Base-by-base conservation (phyloP, 2,888 invertebrate species). In the Pachliopta kotzebuea region DNA sequence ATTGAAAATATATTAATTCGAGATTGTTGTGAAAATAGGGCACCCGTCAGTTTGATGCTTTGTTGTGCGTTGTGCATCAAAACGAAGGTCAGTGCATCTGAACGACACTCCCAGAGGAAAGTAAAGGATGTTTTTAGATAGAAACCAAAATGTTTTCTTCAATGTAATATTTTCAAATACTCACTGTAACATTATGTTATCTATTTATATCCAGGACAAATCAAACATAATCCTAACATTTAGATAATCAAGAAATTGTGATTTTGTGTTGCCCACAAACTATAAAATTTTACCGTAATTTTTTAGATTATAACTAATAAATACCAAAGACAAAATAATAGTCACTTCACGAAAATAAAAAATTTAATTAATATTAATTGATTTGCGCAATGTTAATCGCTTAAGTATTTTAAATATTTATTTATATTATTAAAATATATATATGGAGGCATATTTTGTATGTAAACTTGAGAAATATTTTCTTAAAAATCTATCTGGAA, bases 21-120 rank as follows among this genome's bases (percentile, higher is more conserved):
- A 83, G 84, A 88, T 87, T 92, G 91, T 92, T 90, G 87, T 90
- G 90, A 88, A 92, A 91, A 91, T 92, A 88, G 92, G 91, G 90
- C 92, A 92, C 90, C 90, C 91, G 92, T 92, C 92, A 92, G 90
- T 90, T 91, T 92, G 92, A 92, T 92, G 92, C 92, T 92, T 92
- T 92, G 92, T 92, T 92, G 92, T 92, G 92, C 92, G 92, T 92
- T 92, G 92, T 92, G 92, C 92, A 92, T 92, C 92, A 85, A 90
- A 86, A 89, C 92, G 92, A 92, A 91, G 92, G 92, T 91, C 92
- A 91, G 89, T 90, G 90, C 90, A 90, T 91, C 90, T 86, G 79
- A 79, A 82, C 86, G 86, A 85, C 88, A 91, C 91, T 91, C 88
- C 88, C 87, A 85, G 76, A 75, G 76, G 73, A 79, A 76, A 75